Evolutionary conservation across 2,888 invertebrate genomes (phyloP).

Genomic region (Apeira syringaria): DNA sequence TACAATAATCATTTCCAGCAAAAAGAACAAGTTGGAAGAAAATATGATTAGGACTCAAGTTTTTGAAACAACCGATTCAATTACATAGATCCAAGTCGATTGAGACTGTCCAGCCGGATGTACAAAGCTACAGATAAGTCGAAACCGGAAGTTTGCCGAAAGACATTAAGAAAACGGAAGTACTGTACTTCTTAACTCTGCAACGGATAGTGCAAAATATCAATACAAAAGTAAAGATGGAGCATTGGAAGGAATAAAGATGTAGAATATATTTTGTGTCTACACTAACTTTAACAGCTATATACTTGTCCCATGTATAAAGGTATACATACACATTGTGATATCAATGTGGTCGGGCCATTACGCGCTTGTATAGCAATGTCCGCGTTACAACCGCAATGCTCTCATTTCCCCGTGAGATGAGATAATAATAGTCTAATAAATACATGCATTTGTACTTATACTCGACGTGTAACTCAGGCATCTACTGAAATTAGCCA

Average conservation of each 20-base stretch:
- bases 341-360: constrained; percentile 10
- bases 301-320: constrained; percentile 7
- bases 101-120: too few relatives aligned
- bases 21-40: too few relatives aligned
- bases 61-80: too few relatives aligned
- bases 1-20: too few relatives aligned
- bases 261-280: constrained; percentile 8
- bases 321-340: constrained; percentile 7
- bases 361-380: constrained; percentile 16
- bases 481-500: constrained; percentile 56
- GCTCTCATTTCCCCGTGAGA: constrained; percentile 20
- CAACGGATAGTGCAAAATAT: constrained; percentile 12
- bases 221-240: constrained; percentile 7
- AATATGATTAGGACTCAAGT: too few relatives aligned
- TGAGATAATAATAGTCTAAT: constrained; percentile 26
- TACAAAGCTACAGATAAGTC: too few relatives aligned
- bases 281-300: constrained; percentile 17
- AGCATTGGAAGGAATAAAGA: constrained; percentile 23
- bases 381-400: constrained; percentile 7
- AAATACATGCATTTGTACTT: constrained; percentile 34
- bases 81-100: too few relatives aligned
- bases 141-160: too few relatives aligned
- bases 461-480: constrained; percentile 24
- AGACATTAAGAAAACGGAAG: too few relatives aligned
- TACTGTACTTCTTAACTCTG: constrained; percentile 7